A percentile compares a stretch with the other conserved stretches of the same genome.
These are phyloP conservation scores for Xestoiulus laeticollis DNA, from an alignment of 2,888 invertebrate species.

Conservation along the genomic window DNA sequence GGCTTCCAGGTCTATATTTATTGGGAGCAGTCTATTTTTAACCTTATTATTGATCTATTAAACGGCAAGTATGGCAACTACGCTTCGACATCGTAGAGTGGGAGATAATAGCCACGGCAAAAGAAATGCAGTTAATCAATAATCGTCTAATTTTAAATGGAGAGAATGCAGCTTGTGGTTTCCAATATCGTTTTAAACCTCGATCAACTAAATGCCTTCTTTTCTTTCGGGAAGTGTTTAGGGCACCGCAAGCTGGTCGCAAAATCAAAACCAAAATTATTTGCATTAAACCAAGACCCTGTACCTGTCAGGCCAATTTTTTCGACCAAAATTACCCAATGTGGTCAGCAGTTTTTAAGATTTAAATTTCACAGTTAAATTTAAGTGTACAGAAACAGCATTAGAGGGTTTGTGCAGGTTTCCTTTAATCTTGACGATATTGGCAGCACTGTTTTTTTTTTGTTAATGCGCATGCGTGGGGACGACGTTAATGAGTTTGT, in stretches of 20 bases:
- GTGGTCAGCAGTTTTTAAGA: too few species aligned
- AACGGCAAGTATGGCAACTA: slow-evolving; percentile 1
- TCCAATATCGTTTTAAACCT: slow-evolving; percentile 13
- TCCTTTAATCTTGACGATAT: too few species aligned
- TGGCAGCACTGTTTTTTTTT: too few species aligned
- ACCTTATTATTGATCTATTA: slow-evolving; percentile 26
- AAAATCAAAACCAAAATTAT: neutral
- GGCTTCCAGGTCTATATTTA: slow-evolving; percentile 18
- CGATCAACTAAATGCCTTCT: neutral
- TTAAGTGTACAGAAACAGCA: too few species aligned
- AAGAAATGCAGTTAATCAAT: slow-evolving; percentile 26
- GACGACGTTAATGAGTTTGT: too few species aligned
- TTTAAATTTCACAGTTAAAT: too few species aligned
- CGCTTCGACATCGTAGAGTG: neutral
- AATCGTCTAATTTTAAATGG: slow-evolving; percentile 2
- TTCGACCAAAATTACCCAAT: too few species aligned
- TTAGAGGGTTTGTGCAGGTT: too few species aligned
- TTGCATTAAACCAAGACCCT: neutral
- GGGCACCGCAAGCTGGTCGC: neutral
- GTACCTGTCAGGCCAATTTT: too few species aligned
- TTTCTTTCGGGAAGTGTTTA: neutral
- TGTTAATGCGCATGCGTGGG: too few species aligned
- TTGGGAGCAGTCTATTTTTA: slow-evolving; percentile 26
- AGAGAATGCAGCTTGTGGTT: neutral
- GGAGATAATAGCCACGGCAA: neutral